phyloP scores from a whole-genome alignment of 2,113 vertebrate genomes.

The Ciconia stormi region DNA sequence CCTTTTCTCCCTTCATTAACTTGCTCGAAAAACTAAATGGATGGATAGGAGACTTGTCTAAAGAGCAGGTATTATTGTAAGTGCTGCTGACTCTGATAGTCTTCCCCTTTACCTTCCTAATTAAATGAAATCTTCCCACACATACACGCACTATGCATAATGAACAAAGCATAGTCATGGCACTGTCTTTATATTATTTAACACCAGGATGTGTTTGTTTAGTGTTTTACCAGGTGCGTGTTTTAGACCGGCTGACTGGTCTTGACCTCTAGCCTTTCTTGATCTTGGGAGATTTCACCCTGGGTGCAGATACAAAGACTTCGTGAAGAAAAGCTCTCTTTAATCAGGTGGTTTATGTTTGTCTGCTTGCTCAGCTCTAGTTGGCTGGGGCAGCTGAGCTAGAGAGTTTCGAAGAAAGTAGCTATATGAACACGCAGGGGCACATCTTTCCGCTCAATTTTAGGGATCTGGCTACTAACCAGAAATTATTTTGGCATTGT shows the following conservation, averaged over 20 bases:
- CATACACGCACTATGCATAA: background rate
- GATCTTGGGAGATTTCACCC: background rate
- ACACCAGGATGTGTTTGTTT: background rate
- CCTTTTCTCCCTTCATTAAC: slow-evolving; percentile 39
- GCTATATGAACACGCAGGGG: background rate
- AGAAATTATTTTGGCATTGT: background rate
- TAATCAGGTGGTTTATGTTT: background rate
- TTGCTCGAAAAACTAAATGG: background rate
- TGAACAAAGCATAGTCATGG: background rate
- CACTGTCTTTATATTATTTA: background rate
- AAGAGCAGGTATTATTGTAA: background rate
- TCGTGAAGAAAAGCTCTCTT: background rate
- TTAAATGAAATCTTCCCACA: background rate
- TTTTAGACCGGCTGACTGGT: background rate
- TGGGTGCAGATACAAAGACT: background rate
- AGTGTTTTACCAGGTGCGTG: background rate
- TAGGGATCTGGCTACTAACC: background rate
- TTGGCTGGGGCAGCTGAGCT: background rate
- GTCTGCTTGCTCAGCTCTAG: background rate
- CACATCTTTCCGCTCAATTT: background rate
- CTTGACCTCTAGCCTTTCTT: background rate
- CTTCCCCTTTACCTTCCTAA: background rate
- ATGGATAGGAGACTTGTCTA: background rate
- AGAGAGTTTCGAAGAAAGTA: background rate
- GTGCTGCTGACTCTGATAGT: background rate